These are phyloP conservation scores for Drosophila limbata DNA, from an alignment of 2,888 invertebrate genomes.

Conservation along the genomic window DNA sequence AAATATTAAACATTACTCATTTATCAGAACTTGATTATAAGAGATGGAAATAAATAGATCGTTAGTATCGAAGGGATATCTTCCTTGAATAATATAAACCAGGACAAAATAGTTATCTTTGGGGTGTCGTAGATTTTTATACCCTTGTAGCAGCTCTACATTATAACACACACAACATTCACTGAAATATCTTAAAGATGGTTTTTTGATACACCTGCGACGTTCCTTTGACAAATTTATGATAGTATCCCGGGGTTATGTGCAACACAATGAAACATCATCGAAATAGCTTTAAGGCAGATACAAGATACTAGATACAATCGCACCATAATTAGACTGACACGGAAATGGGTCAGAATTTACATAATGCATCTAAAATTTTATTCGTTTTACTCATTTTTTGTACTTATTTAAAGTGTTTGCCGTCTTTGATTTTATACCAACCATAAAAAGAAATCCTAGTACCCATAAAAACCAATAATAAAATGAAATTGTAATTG, in stretches of 20 bases:
- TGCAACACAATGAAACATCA: background rate
- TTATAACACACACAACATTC: background rate
- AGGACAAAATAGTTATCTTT: background rate
- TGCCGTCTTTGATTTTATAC: background rate
- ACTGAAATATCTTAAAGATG: background rate
- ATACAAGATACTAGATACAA: background rate
- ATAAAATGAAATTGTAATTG: slow-evolving; percentile 3
- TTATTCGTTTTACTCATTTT: background rate
- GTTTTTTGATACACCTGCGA: background rate
- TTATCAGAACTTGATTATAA: background rate
- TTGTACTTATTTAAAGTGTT: too few relatives aligned
- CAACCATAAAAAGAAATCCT: background rate
- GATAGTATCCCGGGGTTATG: background rate
- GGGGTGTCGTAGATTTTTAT: background rate
- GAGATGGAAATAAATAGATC: background rate
- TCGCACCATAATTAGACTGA: background rate
- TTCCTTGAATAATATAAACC: background rate
- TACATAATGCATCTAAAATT: background rate
- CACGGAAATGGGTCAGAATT: background rate
- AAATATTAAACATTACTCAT: background rate
- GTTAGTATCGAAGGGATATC: background rate
- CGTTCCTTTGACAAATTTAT: background rate
- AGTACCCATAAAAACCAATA: background rate
- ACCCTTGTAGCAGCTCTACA: background rate
- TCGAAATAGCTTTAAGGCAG: slow-evolving; percentile 1